Conservation (phyloP, 1,140 invertebrate species). For the Rhynchophorus ferrugineus region DNA sequence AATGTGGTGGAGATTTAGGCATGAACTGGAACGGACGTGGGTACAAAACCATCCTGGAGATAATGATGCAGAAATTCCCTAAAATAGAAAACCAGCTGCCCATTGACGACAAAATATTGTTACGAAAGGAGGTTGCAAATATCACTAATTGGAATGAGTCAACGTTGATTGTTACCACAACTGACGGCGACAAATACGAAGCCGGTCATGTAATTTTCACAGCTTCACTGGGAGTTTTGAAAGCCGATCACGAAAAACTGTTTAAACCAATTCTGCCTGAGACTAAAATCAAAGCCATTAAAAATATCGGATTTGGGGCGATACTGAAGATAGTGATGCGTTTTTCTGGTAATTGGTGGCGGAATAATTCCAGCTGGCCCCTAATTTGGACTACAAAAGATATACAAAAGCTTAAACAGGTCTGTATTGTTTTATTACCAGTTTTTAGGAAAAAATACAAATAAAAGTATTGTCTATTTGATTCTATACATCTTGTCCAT, state of each 20-base stretch:
- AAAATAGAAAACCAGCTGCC: conserved; percentile 21
- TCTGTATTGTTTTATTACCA: conserved; percentile 52
- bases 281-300: conserved; percentile 53
- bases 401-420: conserved; percentile 44
- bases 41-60: conserved; percentile 32
- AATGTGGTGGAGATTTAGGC: conserved; percentile 23
- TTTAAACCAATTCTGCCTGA: conserved; percentile 55
- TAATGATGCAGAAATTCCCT: conserved; percentile 32
- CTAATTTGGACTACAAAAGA: conserved; percentile 50
- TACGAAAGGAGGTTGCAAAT: conserved; percentile 27
- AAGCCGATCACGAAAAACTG: conserved; percentile 49
- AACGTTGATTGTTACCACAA: conserved; percentile 25
- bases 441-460: too few species aligned
- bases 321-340: conserved; percentile 71
- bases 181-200: conserved; percentile 48
- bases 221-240: conserved; percentile 60
- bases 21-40: conserved; percentile 32
- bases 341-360: conserved; percentile 57
- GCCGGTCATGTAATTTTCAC: conserved; percentile 64
- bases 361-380: conserved; percentile 44
- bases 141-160: conserved; percentile 43
- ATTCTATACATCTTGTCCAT: too few species aligned
- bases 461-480: too few species aligned
- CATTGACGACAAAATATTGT: conserved; percentile 28
- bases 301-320: conserved; percentile 59